These are phyloP conservation scores for Oegoconia quadripuncta DNA, from an alignment of 2,888 invertebrate species.

Conservation along the genomic window DNA sequence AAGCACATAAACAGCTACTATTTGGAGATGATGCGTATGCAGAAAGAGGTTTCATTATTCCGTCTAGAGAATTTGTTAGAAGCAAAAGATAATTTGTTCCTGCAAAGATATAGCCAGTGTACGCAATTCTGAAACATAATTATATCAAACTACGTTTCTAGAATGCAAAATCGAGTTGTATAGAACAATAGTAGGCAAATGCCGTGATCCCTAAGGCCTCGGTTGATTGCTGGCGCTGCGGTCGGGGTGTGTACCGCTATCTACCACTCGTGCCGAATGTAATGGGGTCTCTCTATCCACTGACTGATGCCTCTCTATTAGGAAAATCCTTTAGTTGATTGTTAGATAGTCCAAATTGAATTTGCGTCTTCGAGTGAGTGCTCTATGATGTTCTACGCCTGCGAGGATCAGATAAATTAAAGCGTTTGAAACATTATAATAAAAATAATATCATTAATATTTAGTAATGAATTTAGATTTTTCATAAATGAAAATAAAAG, in stretches of 20 bases:
- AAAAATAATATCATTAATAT: too few relatives aligned
- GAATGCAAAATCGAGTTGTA: slow-evolving; percentile 16
- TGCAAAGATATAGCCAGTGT: not conserved
- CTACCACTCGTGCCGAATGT: slow-evolving; percentile 14
- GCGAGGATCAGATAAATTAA: too few relatives aligned
- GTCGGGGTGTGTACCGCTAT: slow-evolving; percentile 4
- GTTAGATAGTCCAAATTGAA: slow-evolving; percentile 5
- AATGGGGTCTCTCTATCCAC: slow-evolving; percentile 45
- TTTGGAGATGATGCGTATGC: too few relatives aligned
- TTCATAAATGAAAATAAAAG: too few relatives aligned
- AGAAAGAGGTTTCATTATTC: too few relatives aligned
- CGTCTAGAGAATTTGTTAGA: too few relatives aligned
- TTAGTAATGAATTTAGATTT: too few relatives aligned
- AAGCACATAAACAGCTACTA: too few relatives aligned
- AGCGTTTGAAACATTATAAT: too few relatives aligned
- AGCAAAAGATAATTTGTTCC: too few relatives aligned
- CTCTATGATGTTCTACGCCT: not conserved
- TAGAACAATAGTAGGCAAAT: slow-evolving; percentile 46
- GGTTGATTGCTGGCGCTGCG: slow-evolving; percentile 35
- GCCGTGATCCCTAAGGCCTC: slow-evolving; percentile 38
- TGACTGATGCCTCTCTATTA: slow-evolving; percentile 29
- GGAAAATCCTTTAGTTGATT: slow-evolving; percentile 24
- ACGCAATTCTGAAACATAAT: not conserved
- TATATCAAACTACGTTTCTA: slow-evolving; percentile 5
- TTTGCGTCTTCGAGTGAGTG: too few relatives aligned